These are phyloP conservation scores for Zaprionus obscuricornis DNA, from an alignment of 2,888 invertebrate species.

Conservation along the genomic window DNA sequence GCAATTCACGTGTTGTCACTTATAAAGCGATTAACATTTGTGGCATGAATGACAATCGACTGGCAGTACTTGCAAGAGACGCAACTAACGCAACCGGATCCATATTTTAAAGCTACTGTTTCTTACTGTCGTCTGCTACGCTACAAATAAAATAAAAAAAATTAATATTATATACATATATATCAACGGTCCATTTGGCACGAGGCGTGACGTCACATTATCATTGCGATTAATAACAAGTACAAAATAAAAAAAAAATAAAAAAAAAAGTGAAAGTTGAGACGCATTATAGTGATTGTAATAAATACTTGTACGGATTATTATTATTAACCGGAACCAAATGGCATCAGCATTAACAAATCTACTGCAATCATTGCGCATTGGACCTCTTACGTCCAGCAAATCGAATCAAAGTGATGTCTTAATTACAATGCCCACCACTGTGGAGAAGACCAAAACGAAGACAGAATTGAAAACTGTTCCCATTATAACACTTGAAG, in stretches of 20 bases:
- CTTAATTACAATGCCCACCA: conserved; percentile 42
- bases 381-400: conserved; percentile 47
- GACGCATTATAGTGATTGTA: conserved; percentile 16
- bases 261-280: conserved; percentile 61
- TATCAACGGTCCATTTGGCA: conserved; percentile 39
- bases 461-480: conserved; percentile 42
- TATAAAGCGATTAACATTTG: conserved; percentile 68
- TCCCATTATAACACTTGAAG: conserved; percentile 86
- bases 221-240: conserved; percentile 25
- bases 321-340: conserved; percentile 9
- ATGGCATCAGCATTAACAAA: conserved; percentile 76
- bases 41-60: conserved; percentile 52
- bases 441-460: conserved; percentile 30
- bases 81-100: conserved; percentile 32
- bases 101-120: conserved; percentile 7
- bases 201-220: conserved; percentile 42
- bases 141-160: background rate
- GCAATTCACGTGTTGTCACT: conserved; percentile 67
- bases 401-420: conserved; percentile 34
- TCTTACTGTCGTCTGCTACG: no score
- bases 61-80: conserved; percentile 34
- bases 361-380: conserved; percentile 71
- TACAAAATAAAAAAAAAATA: background rate
- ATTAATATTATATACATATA: background rate
- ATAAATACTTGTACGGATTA: conserved; percentile 10